Base-by-base conservation (phyloP, 1,140 invertebrate species). In the Mizuhopecten yessoensis region DNA sequence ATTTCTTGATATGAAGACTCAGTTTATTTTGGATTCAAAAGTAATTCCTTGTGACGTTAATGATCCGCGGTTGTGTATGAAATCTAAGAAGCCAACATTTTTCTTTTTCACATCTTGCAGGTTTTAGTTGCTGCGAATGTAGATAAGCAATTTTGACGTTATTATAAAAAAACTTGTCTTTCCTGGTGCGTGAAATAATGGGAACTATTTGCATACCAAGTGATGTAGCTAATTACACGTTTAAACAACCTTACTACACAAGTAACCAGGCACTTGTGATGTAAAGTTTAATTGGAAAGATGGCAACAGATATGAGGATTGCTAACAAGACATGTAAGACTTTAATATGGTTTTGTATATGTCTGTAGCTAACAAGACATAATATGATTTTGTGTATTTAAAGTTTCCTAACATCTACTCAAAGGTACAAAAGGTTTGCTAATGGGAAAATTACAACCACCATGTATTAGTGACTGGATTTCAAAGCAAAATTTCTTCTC, bases 241-340 rank as follows among this genome's bases (percentile, higher is more conserved):
- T 75, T 75, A n/a, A 75, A 75, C 57, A 75, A 75, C 57, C n/a
- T 75, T 75, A 75, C 57, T n/a, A 75, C 57, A 75, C 57, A 75
- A 75, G 9, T 75, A 29, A n/a, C 1, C 29, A n/a, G 29, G 29
- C 57, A 75, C 57, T 75, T 75, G 57, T 75, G 57, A 75, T 75
- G 57, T 75, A 75, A 75, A 75, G 57, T 75, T 75, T n/a, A 75
- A n/a, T 75, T 75, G n/a, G 57, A 75, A 75, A 7, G n/a, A 29
- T 29, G 57, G n/a, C 57, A 75, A n/a, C 9, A 75, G 57, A 49
- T 49, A 15, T 2, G 45, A 29, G 23, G 23, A 5, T 39, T 39
- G 36, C 36, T 39, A 75, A 75, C 57, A 75, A 75, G 57, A 75
- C 57, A 75, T 75, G 57, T 75, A 75, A 29, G 57, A 17, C 20